phyloP scores from a whole-genome alignment of 2,888 invertebrate species.

The Melanchra persicariae region DNA sequence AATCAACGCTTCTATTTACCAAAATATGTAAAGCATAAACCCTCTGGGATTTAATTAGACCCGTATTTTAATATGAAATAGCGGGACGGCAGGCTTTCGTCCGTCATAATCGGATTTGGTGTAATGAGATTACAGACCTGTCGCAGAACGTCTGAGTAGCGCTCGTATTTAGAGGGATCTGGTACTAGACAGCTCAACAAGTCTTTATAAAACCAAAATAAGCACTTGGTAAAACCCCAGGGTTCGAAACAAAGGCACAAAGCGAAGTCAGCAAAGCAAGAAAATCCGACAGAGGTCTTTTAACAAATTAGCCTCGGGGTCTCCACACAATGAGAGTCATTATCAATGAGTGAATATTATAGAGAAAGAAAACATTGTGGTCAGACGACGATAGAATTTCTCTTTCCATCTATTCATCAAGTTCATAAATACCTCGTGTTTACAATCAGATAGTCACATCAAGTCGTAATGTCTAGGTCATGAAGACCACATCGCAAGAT shows the following conservation, averaged over 20 bases:
- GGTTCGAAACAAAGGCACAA: conserved; percentile 38
- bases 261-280: conserved; percentile 23
- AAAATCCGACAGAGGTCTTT: conserved; percentile 19
- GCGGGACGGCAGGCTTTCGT: conserved; percentile 61
- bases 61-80: conserved; percentile 72
- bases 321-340: conserved; percentile 10
- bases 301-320: conserved; percentile 21
- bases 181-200: conserved; percentile 39
- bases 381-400: conserved; percentile 39
- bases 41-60: conserved; percentile 71
- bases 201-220: conserved; percentile 34
- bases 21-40: conserved; percentile 57
- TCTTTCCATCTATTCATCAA: conserved; percentile 46
- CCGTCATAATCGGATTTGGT: conserved; percentile 80
- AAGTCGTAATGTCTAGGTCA: conserved; percentile 61
- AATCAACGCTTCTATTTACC: conserved; percentile 46
- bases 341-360: conserved; percentile 16
- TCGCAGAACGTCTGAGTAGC: conserved; percentile 56
- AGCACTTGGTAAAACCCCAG: conserved; percentile 34
- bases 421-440: conserved; percentile 53
- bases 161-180: conserved; percentile 39
- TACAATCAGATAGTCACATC: conserved; percentile 57
- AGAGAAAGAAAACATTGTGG: conserved; percentile 19
- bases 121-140: conserved; percentile 76
- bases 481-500: conserved; percentile 50